phyloP scores from a whole-genome alignment of 2,113 vertebrate species.

The Mionectes macconnelli region DNA sequence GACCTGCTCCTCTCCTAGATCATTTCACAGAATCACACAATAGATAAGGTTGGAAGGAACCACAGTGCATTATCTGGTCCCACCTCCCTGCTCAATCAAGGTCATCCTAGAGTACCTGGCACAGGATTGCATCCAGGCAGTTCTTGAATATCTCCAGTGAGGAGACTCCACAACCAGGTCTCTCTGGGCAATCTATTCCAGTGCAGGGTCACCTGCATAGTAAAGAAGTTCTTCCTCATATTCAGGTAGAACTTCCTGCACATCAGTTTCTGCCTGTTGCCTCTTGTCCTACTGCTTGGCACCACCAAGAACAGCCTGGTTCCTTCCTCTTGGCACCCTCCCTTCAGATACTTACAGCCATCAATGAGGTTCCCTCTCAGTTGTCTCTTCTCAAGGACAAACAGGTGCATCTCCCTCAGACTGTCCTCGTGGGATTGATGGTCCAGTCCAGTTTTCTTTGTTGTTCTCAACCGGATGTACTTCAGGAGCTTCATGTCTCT shows the following conservation, averaged over 20 bases:
- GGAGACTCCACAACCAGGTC: background rate
- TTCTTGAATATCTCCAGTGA: background rate
- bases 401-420: background rate
- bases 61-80: background rate
- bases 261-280: background rate
- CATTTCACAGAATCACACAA: background rate
- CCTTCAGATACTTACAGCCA: background rate
- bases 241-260: background rate
- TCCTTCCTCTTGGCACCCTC: background rate
- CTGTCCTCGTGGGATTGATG: background rate
- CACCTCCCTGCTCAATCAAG: background rate
- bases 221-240: background rate
- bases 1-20: background rate
- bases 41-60: background rate
- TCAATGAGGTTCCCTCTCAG: background rate
- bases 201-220: background rate
- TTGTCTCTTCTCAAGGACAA: rapidly evolving
- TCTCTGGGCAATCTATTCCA: background rate
- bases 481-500: background rate
- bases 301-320: background rate
- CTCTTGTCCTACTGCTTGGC: background rate
- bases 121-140: too few relatives aligned
- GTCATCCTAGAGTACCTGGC: background rate
- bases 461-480: rapidly evolving
- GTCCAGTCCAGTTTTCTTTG: background rate